Conservation (phyloP, 2,113 vertebrate species). For the Rhizomys pruinosus region DNA sequence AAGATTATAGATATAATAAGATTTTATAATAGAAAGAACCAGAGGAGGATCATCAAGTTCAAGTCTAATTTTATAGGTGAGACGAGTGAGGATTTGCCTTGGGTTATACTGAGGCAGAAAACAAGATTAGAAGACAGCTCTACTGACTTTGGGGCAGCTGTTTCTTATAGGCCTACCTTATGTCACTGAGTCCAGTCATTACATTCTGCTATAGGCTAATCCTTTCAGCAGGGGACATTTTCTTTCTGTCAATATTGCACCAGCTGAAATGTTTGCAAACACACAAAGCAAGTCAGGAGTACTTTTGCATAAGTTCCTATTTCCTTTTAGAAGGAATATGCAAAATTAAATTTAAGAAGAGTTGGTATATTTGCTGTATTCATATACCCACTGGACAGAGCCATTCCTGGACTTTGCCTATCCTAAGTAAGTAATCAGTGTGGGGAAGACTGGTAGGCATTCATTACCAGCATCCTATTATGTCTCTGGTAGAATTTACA, state of each 20-base stretch:
- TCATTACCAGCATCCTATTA: not conserved
- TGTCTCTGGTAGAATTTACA: constrained; percentile 1
- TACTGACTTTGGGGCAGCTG: not conserved
- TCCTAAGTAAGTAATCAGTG: not conserved
- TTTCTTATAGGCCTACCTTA: constrained; percentile 1
- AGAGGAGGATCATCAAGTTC: not conserved
- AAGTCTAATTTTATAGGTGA: constrained; percentile 19
- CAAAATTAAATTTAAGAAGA: constrained; percentile 42
- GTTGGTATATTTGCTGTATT: not conserved
- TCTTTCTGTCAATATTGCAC: constrained; percentile 54
- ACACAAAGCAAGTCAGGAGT: constrained; percentile 68
- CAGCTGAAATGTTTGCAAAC: constrained; percentile 57
- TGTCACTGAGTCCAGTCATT: not conserved
- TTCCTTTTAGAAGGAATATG: constrained; percentile 61
- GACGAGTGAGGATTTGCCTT: not conserved
- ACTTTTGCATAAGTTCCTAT: constrained; percentile 70
- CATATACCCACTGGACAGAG: not conserved
- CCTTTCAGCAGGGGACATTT: constrained; percentile 30
- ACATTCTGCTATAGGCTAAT: constrained; percentile 14
- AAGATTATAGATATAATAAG: not conserved
- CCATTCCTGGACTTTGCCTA: not conserved
- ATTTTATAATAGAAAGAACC: not conserved
- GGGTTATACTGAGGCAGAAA: constrained; percentile 15
- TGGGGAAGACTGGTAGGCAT: not conserved
- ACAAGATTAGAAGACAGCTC: not conserved